These are phyloP conservation scores for Glyptemys insculpta DNA, from an alignment of 2,797 vertebrate species.

Conservation along the genomic window DNA sequence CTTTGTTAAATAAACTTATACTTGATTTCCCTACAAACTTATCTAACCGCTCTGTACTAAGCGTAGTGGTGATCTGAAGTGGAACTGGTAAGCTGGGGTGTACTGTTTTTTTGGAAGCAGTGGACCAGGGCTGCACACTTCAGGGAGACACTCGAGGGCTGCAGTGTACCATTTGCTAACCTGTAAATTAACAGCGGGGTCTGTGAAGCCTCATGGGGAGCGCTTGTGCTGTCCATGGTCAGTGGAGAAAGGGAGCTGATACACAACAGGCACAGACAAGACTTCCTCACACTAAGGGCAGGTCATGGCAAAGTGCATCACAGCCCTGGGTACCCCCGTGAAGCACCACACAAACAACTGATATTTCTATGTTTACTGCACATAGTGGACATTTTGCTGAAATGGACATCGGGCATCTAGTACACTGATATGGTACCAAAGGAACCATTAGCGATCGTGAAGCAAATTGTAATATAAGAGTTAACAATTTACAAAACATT, in stretches of 20 bases:
- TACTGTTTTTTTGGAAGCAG: neutral
- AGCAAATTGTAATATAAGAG: neutral
- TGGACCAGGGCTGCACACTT: neutral
- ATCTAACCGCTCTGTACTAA: neutral
- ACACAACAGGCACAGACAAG: neutral
- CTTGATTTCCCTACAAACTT: neutral
- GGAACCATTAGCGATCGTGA: neutral
- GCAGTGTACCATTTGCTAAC: neutral
- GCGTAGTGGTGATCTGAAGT: neutral
- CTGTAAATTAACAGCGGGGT: neutral
- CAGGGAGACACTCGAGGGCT: neutral
- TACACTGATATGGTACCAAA: neutral
- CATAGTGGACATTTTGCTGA: neutral
- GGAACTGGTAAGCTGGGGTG: neutral
- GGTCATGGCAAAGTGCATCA: neutral
- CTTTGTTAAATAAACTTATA: neutral
- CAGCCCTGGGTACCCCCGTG: neutral
- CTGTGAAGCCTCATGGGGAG: neutral
- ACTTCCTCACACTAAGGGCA: neutral
- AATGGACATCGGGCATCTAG: neutral
- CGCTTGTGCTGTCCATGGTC: neutral
- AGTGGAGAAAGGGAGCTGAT: neutral
- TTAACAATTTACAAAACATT: neutral
- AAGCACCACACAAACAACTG: neutral
- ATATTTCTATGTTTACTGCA: neutral